phyloP scores from a whole-genome alignment of 2,888 invertebrate genomes.

The Campoplex capitator region DNA sequence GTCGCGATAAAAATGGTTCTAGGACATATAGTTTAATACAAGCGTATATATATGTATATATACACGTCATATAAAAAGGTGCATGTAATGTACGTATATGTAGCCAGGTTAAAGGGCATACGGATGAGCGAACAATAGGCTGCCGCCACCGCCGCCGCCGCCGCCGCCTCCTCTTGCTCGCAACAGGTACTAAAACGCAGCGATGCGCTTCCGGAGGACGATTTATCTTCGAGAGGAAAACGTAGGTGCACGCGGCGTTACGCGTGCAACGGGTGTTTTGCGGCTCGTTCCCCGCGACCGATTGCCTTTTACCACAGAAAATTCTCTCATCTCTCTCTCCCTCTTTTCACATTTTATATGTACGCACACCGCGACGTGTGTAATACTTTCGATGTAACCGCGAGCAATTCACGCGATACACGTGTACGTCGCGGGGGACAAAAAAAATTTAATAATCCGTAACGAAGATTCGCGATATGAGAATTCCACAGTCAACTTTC shows the following conservation, averaged over 20 bases:
- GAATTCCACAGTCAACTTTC: too few relatives aligned
- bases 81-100: slow-evolving; percentile 35
- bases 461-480: too few relatives aligned
- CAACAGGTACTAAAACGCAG: slow-evolving; percentile 68
- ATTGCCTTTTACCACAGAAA: slow-evolving; percentile 73
- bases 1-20: slow-evolving; percentile 61
- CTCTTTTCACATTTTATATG: slow-evolving; percentile 6
- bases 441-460: slow-evolving; percentile 48
- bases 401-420: slow-evolving; percentile 57
- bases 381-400: slow-evolving; percentile 49
- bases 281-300: slow-evolving; percentile 72
- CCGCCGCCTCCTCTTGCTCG: slow-evolving; percentile 56
- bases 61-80: neutral
- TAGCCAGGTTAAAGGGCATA: slow-evolving; percentile 36
- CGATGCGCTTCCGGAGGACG: slow-evolving; percentile 66
- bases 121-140: slow-evolving; percentile 58
- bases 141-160: neutral
- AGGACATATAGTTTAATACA: slow-evolving; percentile 21
- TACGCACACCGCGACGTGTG: slow-evolving; percentile 21
- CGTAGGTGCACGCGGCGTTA: slow-evolving; percentile 57
- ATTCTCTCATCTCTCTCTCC: slow-evolving; percentile 51
- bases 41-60: neutral
- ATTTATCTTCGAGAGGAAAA: slow-evolving; percentile 65
- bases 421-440: slow-evolving; percentile 34
- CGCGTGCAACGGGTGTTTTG: slow-evolving; percentile 73